These are phyloP conservation scores for Gasterosteus nipponicus DNA, from an alignment of 2,113 vertebrate species.

Conservation along the genomic window DNA sequence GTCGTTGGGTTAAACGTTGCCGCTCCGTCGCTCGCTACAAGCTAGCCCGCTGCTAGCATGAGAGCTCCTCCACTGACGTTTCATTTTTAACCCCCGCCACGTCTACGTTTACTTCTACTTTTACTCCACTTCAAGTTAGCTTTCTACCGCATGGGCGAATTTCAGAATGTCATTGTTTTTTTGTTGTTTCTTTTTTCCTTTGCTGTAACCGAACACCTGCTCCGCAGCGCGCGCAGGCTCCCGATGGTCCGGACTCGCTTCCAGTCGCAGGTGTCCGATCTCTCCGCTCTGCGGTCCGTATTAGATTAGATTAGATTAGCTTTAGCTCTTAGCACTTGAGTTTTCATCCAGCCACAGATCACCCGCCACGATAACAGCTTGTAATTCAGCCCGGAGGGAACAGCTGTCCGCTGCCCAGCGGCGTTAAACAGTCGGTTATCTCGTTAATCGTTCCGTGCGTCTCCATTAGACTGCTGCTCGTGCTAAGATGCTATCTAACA, in stretches of 20 bases:
- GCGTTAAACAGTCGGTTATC: background rate
- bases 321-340: constrained; percentile 17
- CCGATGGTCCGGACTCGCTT: background rate
- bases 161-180: too few relatives aligned
- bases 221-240: constrained; percentile 52
- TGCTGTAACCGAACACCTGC: constrained; percentile 53
- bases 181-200: background rate
- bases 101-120: background rate
- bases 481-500: background rate
- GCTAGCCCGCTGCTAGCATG: constrained; percentile 56
- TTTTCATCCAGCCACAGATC: background rate
- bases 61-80: constrained; percentile 6
- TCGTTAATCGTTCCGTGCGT: background rate
- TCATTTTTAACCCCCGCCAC: background rate
- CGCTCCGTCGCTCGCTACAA: constrained; percentile 19
- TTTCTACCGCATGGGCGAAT: background rate
- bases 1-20: background rate
- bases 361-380: background rate
- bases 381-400: background rate
- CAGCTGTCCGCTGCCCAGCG: constrained; percentile 20
- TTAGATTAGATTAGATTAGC: constrained; percentile 46
- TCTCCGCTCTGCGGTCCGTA: constrained; percentile 7
- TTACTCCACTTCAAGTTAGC: rapidly evolving
- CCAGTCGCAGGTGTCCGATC: constrained; percentile 47
- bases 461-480: background rate